Base-by-base conservation (phyloP, 2,888 invertebrate species). In the Rhamphomyia laevipes region DNA sequence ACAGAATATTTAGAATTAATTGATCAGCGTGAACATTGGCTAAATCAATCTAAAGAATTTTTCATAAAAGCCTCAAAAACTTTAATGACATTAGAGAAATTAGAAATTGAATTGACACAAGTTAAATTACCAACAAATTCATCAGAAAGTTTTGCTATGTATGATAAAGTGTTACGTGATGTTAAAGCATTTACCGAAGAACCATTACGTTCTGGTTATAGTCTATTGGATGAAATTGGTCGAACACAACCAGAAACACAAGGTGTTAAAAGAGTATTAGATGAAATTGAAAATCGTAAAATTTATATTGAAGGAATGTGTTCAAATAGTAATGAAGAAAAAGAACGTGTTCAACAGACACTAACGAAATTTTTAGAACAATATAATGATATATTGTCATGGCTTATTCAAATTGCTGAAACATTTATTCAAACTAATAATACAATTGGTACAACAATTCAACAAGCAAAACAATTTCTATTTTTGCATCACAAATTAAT, bases 281-380 rank as follows among this genome's bases (percentile, higher is more conserved):
- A 84, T 57, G 83, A 84, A 62, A 73, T 88, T 55, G 84, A 87
- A 70, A 81, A 82, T 61, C 77, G 81, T 54, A 84, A 84, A 65
- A 76, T 80, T n/a, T 71, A 76, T 45, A 67, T 85, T 43, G 74
- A 77, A 51, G 73, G 77, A 44, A 70, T 79, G 44, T 84, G 84
- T 59, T 77, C 78, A 4, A 77, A 80, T 4, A 81, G 82, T 60
- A 77, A 76, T 49, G 81, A 83, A 61, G 82, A 83, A 62, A 82
- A 82, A 57, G 70, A 81, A 45, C 75, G 80, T 57, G 76, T 83
- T n/a, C 79, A 82, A 49, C 75, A 78, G 56, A 80, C 81, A n/a
- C 70, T 84, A 15, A 77, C 77, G 49, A 73, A 75, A 47, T 87
- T 86, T 69, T 71, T 82, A 23, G 77, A 82, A 44, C 79, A 78